A percentile compares a stretch with the other conserved stretches of the same genome.
These are phyloP conservation scores for Coregonus suidteri DNA, from an alignment of 2,797 vertebrate genomes.

Conservation along the genomic window DNA sequence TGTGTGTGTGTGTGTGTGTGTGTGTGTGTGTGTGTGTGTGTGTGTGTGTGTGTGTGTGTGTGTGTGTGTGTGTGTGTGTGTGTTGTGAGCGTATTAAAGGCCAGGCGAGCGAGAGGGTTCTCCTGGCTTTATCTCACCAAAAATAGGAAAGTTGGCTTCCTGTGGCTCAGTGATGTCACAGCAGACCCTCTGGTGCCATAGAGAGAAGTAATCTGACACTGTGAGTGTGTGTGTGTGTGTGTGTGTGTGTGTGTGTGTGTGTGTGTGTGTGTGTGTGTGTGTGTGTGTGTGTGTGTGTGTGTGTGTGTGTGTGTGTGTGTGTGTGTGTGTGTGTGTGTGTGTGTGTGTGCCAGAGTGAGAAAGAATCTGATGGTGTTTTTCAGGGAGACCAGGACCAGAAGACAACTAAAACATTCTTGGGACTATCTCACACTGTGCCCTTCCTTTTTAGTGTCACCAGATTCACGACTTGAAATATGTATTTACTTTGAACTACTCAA, in stretches of 20 bases:
- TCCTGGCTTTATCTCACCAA: conserved; percentile 62
- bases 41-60: not conserved
- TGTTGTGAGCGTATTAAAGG: conserved; percentile 18
- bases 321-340: conserved; percentile 20
- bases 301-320: conserved; percentile 9
- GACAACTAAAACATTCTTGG: conserved; percentile 21
- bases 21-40: not conserved
- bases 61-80: not conserved
- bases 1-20: not conserved
- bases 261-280: conserved; percentile 19
- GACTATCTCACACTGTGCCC: conserved; percentile 33
- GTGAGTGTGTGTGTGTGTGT: conserved; percentile 17
- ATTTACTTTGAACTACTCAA: conserved; percentile 33
- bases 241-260: conserved; percentile 20
- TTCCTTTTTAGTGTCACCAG: conserved; percentile 24
- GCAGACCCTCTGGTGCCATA: conserved; percentile 50
- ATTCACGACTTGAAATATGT: conserved; percentile 34
- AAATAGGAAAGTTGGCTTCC: conserved; percentile 72
- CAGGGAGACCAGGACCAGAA: conserved; percentile 31
- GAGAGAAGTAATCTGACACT: conserved; percentile 33
- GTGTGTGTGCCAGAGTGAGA: conserved; percentile 13
- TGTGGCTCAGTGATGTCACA: conserved; percentile 63
- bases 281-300: conserved; percentile 16
- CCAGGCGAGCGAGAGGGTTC: conserved; percentile 34
- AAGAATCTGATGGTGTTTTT: conserved; percentile 33